Evolutionary conservation across 2,888 invertebrate genomes (phyloP), one percentile per base, ranked within the genome.

Genomic region (Harpalus rufipes): DNA sequence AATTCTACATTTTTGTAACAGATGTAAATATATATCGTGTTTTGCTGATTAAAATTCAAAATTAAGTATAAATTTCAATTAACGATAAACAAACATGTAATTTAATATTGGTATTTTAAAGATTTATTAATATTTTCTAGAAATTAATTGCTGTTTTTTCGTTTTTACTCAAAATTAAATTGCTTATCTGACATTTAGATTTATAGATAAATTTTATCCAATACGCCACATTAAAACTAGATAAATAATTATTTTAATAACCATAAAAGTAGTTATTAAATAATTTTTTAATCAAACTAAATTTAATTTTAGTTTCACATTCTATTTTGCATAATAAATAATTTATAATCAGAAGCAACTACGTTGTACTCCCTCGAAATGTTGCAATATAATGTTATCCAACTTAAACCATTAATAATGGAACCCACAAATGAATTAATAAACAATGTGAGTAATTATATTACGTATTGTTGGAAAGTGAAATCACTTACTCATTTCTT

Each of bases 241-340:
- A 68, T 68, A 68, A 21, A 68, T 68, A 68, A 68, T 68, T 68
- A 68, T 68, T 68, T 68, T 68, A 68, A 68, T 39, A n/a, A 39
- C 68, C 32, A 68, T 32, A 32, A 32, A 39, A 68, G 39, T n/a
- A 12, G 68, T 39, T 68, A 68, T 68, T 39, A 68, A 68, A 39
- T 25, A 25, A 63, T 63, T 12, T 63, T 25, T 63, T 12, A 25
- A 32, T 25, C 5, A 63, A 25, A 25, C 12, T 25, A 63, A 63
- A 21, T 25, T 68, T 39, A 68, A 7, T 68, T 32, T 68, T 68
- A 63, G 21, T 63, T 25, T 25, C 63, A 12, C 21, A 25, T 25
- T n/a, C 25, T 6, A 3, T 21, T 21, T 61, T 61, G 18, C 14
- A 61, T 7, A 25, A 63, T 63, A 63, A 63, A 68, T 68, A 68